These are phyloP conservation scores for Micromys minutus DNA, from an alignment of 2,113 vertebrate genomes.

Conservation along the genomic window DNA sequence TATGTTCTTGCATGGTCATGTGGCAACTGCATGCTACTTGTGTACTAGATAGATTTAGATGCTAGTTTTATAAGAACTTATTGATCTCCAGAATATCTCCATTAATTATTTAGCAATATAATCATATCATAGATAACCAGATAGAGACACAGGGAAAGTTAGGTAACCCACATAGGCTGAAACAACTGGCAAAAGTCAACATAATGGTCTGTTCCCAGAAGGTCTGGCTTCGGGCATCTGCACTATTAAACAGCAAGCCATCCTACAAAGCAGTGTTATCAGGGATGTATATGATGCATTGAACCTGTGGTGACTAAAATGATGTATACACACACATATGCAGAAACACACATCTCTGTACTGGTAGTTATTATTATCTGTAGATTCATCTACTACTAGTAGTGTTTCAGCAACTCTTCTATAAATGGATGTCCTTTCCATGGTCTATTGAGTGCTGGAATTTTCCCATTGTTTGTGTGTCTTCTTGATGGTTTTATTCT, in stretches of 20 bases:
- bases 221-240: neutral
- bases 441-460: neutral
- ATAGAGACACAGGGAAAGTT: neutral
- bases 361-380: neutral
- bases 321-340: neutral
- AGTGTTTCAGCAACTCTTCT: neutral
- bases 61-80: neutral
- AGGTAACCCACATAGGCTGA: neutral
- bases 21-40: neutral
- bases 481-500: neutral
- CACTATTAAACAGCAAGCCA: neutral
- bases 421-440: neutral
- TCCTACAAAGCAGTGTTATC: neutral
- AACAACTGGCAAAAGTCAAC: neutral
- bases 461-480: neutral
- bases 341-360: too few relatives aligned
- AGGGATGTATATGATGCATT: neutral
- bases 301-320: neutral
- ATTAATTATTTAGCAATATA: neutral
- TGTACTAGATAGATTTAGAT: neutral
- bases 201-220: neutral
- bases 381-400: neutral
- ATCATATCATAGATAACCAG: neutral
- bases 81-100: neutral
- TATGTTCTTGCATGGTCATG: neutral